These are phyloP conservation scores for Fregata magnificens DNA, from an alignment of 2,113 vertebrate species.

Conservation along the genomic window DNA sequence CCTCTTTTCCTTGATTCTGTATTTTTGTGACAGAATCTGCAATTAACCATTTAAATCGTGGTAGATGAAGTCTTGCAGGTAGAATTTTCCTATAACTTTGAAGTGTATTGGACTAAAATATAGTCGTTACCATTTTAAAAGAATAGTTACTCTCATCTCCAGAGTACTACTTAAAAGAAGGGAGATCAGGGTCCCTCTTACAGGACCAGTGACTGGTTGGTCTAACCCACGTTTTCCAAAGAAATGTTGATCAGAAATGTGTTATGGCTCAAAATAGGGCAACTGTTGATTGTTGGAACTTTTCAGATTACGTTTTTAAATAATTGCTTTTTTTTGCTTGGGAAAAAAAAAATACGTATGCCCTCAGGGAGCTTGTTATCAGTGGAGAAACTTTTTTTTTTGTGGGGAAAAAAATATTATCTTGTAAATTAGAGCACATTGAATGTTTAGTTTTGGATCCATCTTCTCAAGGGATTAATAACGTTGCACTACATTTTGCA, in stretches of 20 bases:
- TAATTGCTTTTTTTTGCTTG: too few species aligned
- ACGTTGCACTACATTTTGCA: slow-evolving; percentile 21
- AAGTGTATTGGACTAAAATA: background rate
- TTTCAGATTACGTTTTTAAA: background rate
- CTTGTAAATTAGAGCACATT: background rate
- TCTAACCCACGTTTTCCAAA: background rate
- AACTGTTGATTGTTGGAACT: background rate
- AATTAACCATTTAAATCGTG: background rate
- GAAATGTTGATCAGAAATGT: background rate
- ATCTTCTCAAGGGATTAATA: slow-evolving; percentile 6
- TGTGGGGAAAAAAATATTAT: rapidly evolving
- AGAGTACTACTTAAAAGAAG: background rate
- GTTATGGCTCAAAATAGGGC: background rate
- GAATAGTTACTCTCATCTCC: background rate
- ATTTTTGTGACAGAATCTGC: background rate
- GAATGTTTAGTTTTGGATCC: slow-evolving; percentile 25
- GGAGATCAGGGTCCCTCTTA: background rate
- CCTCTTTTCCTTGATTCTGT: background rate
- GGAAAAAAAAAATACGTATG: background rate
- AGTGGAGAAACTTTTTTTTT: background rate
- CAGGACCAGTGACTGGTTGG: background rate
- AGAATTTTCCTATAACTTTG: background rate
- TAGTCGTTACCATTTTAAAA: background rate
- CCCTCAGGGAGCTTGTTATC: slow-evolving; percentile 40
- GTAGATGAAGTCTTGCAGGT: background rate